Conservation (phyloP, 2,113 vertebrate species). For the Empidonax alnorum region DNA sequence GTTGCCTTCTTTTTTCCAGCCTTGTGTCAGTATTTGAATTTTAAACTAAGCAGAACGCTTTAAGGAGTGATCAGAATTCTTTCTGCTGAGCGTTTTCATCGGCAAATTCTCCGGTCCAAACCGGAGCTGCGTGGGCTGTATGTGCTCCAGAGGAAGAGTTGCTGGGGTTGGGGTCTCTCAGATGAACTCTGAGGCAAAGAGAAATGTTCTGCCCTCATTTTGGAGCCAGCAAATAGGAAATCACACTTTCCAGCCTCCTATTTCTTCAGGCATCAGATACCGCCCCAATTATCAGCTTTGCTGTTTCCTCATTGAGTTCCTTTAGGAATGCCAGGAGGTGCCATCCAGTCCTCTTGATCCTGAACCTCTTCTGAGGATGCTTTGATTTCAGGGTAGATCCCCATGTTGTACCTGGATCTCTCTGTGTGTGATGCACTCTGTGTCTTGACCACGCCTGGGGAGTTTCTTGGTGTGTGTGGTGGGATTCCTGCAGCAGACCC, state of each 20-base stretch:
- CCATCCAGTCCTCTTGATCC: not conserved
- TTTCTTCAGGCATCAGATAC: not conserved
- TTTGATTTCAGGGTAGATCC: not conserved
- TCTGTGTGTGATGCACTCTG: not conserved
- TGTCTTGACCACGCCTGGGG: rapidly evolving
- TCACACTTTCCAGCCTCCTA: not conserved
- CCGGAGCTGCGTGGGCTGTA: not conserved
- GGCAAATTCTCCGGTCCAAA: not conserved
- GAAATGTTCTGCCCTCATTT: not conserved
- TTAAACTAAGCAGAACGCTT: not conserved
- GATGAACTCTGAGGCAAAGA: not conserved
- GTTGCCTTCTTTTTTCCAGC: not conserved
- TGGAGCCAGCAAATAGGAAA: not conserved
- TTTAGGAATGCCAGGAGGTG: not conserved
- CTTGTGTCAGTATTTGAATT: not conserved
- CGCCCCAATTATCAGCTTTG: not conserved
- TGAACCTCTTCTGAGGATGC: not conserved
- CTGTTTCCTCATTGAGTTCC: not conserved
- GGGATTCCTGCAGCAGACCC: not conserved
- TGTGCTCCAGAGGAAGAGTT: not conserved
- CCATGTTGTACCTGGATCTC: not conserved
- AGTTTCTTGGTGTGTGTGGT: not conserved
- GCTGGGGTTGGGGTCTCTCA: not conserved
- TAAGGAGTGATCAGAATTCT: not conserved
- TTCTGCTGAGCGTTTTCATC: not conserved